Evolutionary conservation across 1,140 invertebrate genomes (phyloP).

Genomic region (Pseudobourletiella spinata): DNA sequence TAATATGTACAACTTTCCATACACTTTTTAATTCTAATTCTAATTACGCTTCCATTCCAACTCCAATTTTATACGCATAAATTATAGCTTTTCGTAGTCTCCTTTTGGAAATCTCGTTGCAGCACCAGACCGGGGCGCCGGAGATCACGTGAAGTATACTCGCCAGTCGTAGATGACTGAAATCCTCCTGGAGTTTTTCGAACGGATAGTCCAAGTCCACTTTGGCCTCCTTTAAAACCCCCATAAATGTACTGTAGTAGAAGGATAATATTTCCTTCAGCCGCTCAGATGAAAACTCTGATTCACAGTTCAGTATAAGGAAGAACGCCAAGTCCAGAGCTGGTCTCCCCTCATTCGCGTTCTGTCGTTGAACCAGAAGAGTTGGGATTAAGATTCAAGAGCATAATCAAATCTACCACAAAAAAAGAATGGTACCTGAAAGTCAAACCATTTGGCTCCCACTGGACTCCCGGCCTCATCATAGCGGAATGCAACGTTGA

Average conservation of each 20-base stretch:
- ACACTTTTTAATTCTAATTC: no score
- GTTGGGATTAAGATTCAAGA: no score
- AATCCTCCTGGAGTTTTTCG: conserved; percentile 14
- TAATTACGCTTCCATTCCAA: no score
- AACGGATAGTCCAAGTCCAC: neutral
- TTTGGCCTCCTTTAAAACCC: neutral
- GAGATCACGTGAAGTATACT: conserved; percentile 12
- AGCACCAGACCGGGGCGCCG: neutral
- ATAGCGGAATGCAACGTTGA: conserved; percentile 1
- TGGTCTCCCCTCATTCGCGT: neutral
- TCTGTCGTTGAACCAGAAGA: no score
- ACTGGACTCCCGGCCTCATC: neutral
- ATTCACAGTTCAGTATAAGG: conserved; percentile 9
- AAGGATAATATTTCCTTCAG: neutral
- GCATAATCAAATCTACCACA: no score
- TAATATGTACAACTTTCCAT: no score
- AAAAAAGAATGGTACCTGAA: conserved; percentile 21
- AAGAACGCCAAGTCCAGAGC: conserved; percentile 13
- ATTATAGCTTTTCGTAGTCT: neutral
- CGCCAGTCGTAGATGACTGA: neutral
- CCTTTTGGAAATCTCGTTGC: neutral
- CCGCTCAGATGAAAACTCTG: neutral
- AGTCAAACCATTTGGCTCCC: conserved; percentile 5
- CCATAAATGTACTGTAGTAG: conserved; percentile 11
- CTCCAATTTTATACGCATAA: conserved; percentile 5